Base-by-base conservation (phyloP, 2,888 invertebrate species). In the Cheiracanthium punctorium region DNA sequence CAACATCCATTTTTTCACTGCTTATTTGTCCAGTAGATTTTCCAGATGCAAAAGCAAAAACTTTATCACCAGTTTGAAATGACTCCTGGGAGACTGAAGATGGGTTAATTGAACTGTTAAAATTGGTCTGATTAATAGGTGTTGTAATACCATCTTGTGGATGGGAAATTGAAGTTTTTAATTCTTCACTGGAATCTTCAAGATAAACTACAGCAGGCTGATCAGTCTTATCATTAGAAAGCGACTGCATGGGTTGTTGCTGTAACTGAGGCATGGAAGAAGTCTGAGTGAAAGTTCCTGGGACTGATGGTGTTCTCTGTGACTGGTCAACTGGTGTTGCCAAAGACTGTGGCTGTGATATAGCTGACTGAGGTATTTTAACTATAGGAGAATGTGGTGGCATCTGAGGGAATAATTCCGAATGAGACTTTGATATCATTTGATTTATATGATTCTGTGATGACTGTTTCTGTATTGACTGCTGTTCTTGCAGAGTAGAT, bases 401-500 rank as follows among this genome's bases (percentile, higher is more conserved):
- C 67, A 87, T 67, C 20, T 87, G 76, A n/a, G 87, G 87, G 20
- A 81, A 82, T 24, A 81, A 65, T 10, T 48, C 58, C n/a, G n/a
- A n/a, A n/a, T n/a, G n/a, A 33, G 85, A n/a, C 41, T 80, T 73
- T 29, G 70, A 64, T 28, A 64, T 74, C 7, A 80, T n/a, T 24
- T 58, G 73, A 77, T 76, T 79, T 30, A 80, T 71, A 37, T 64
- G 69, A n/a, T 37, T 32, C 65, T 32, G 91, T 91, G 80, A 91
- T 90, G 89, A 5, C 37, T 37, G 93, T 90, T 90, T 91, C 79
- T 91, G 91, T n/a, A n/a, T n/a, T n/a, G n/a, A n/a, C n/a, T n/a
- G n/a, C n/a, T n/a, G n/a, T n/a, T n/a, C n/a, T n/a, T n/a, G n/a
- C n/a, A n/a, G n/a, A n/a, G n/a, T n/a, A n/a, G n/a, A n/a, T n/a